Conservation (phyloP, 2,888 invertebrate genomes). For the Melipona beecheii region DNA sequence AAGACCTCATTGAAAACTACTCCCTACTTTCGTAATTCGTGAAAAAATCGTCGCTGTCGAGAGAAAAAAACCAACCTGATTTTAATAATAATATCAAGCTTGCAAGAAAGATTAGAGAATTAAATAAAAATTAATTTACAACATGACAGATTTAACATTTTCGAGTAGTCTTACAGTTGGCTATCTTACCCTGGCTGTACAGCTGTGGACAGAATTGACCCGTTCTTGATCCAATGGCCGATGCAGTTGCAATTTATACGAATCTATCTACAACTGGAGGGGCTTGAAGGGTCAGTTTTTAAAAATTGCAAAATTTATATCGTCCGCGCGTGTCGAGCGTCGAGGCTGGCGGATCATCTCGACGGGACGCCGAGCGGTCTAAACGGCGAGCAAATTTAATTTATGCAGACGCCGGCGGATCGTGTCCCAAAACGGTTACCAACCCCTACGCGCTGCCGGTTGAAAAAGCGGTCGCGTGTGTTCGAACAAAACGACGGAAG, state of each 20-base stretch:
- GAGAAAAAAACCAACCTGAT: too few species aligned
- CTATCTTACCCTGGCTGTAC: too few species aligned
- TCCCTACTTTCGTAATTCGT: background rate
- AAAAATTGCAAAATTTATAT: conserved; percentile 78
- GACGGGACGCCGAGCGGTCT: conserved; percentile 70
- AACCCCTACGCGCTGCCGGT: conserved; percentile 48
- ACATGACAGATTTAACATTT: too few species aligned
- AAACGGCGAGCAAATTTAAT: conserved; percentile 61
- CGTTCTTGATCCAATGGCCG: background rate
- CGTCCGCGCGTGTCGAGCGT: conserved; percentile 75
- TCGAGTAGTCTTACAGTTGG: too few species aligned
- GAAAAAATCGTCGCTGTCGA: background rate
- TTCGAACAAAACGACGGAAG: conserved; percentile 61
- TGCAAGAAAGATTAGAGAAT: too few species aligned
- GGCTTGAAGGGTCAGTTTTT: conserved; percentile 69
- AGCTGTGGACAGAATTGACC: background rate
- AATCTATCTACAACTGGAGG: background rate
- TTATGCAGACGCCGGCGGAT: conserved; percentile 61
- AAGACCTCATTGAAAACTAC: background rate
- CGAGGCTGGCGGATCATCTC: conserved; percentile 76
- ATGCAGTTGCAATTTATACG: background rate
- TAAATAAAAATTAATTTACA: too few species aligned
- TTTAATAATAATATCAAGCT: too few species aligned
- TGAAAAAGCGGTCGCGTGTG: conserved; percentile 58
- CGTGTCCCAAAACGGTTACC: conserved; percentile 55